Evolutionary conservation across 2,797 vertebrate species (phyloP), one percentile per base, ranked within the genome.

Genomic region (Argentina silus): DNA sequence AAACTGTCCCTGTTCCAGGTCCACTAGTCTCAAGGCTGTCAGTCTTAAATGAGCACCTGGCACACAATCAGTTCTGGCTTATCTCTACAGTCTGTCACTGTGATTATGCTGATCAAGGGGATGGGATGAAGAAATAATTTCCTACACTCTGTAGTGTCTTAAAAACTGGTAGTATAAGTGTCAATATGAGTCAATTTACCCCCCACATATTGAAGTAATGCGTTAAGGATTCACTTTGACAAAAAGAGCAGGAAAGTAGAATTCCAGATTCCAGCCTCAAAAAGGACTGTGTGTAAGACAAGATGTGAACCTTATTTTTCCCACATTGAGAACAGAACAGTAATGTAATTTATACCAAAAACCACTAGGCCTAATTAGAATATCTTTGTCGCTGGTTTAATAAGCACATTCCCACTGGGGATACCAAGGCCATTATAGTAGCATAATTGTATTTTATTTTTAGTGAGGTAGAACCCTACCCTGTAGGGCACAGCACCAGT

Each of bases 401-500:
- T 93, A 90, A 92, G 90, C 84, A 82, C 80, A 65, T 89, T 89
- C 86, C 93, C 91, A 74, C n/a, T 70, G 92, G 90, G 93, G 85
- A 85, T 87, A 82, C 78, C 72, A 56, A 90, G 85, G 87, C 86
- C 90, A 94, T 93, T 95, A 93, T 69, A 82, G 64, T 83, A 77
- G 82, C 66, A 67, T 95, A 93, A 95, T 94, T 93, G 88, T 93
- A 77, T 93, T 93, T 93, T 94, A 94, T 94, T 93, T 95, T 93
- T 93, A 94, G 93, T 81, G 83, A 89, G 77, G 80, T 85, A 85
- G 80, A 90, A 79, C 85, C 88, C 82, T 86, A 81, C 81, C 64
- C 89, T 87, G 82, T 85, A 84, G 79, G 82, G 69, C 80, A 76
- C 66, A 53, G 62, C 73, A 77, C 55, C 74, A 79, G 63, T 69